These are phyloP conservation scores for Tetragonula clypearis DNA, from an alignment of 1,140 invertebrate genomes.

Conservation along the genomic window DNA sequence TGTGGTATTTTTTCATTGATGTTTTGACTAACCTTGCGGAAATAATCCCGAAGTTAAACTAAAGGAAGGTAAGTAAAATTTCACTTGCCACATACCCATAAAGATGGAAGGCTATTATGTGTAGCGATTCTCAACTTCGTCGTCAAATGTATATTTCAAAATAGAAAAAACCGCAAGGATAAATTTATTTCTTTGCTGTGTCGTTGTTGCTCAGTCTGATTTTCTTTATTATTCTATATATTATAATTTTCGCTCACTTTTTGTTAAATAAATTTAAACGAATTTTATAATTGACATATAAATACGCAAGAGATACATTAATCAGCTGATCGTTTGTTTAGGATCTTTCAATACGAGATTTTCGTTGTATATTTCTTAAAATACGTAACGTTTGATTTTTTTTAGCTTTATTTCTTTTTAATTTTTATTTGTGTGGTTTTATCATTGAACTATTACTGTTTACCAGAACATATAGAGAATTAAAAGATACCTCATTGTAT, in stretches of 20 bases:
- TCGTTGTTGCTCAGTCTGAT: neutral
- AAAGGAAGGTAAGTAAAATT: slow-evolving; percentile 65
- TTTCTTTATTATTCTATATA: neutral
- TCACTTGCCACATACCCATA: slow-evolving; percentile 44
- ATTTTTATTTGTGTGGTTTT: slow-evolving; percentile 9
- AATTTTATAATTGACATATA: slow-evolving; percentile 1
- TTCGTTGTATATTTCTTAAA: neutral
- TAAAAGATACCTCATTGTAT: slow-evolving; percentile 10
- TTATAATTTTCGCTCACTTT: neutral
- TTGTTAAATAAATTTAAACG: neutral
- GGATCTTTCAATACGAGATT: neutral
- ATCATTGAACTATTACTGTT: slow-evolving; percentile 38
- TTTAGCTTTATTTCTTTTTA: slow-evolving; percentile 3
- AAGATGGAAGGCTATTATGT: slow-evolving; percentile 56
- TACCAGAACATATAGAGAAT: slow-evolving; percentile 32
- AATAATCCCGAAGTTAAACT: slow-evolving; percentile 1
- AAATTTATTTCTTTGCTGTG: neutral
- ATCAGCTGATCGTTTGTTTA: slow-evolving; percentile 46
- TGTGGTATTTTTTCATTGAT: slow-evolving; percentile 8
- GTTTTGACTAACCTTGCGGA: neutral
- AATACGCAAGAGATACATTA: neutral
- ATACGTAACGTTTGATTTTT: neutral
- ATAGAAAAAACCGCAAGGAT: neutral
- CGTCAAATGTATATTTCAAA: neutral
- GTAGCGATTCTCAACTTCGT: slow-evolving; percentile 71